Evolutionary conservation across 1,140 invertebrate genomes (phyloP), one percentile per base, ranked within the genome.

Genomic region (Chionoecetes opilio): DNA sequence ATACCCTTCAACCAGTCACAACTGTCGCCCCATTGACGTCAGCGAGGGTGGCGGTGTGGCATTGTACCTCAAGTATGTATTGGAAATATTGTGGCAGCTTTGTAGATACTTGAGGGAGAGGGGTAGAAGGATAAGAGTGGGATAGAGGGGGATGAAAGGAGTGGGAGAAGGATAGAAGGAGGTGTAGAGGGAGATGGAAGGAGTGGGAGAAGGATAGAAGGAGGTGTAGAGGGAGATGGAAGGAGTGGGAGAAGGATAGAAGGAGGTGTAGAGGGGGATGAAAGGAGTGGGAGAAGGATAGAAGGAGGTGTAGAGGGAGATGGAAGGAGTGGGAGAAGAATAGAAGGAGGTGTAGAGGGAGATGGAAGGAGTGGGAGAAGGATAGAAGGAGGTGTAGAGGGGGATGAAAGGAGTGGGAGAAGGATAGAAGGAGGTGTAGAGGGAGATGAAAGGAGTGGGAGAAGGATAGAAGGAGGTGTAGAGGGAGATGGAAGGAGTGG

Each of bases 91-190:
- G 11, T 75, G 21, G 21, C 63, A 8, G 63, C 63, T 17, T 86
- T 86, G 29, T 32, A 37, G 1, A 6, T 21, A 41, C 29, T n/a
- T 31, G 37, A 41, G 41, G n/a, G 38, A 21, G n/a, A 29, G 38
- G n/a, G 38, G n/a, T 9, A 17, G 26, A 32, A 34, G 35, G 35
- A 32, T 32, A 6, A 63, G 32, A 82, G 53, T 34, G 46, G 37
- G 34, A 92, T 34, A 84, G 53, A 92, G 91, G 84, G 53, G 38
- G 91, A 91, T 3, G 35, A 32, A 63, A 17, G 82, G 63, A 92
- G 41, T 75, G 63, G 26, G 41, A 92, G 46, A 82, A 21, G 82
- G 90, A 92, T 26, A 92, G 90, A 82, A 53, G 8, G 8, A 41
- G 8, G 3, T 17, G 26, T 0, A 46, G 5, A n/a, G 53, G 21